Conservation (phyloP, 2,888 invertebrate species). For the Trissolcus japonicus region DNA sequence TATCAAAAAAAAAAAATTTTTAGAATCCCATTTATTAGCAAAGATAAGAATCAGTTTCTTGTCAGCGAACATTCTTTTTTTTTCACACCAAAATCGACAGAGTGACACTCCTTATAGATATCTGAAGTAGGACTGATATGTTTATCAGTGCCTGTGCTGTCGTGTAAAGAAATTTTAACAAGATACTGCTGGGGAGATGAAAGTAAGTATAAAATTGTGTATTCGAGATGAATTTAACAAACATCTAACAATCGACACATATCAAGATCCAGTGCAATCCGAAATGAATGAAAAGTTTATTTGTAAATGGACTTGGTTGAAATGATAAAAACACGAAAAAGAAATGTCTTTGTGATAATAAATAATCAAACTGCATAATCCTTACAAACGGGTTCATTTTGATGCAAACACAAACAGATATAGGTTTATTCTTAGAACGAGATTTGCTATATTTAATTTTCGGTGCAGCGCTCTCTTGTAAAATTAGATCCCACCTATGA, state of each 20-base stretch:
- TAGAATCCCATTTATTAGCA: neutral
- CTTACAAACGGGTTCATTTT: constrained; percentile 36
- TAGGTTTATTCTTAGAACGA: constrained; percentile 37
- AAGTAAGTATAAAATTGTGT: too few species aligned
- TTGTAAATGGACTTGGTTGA: constrained; percentile 1
- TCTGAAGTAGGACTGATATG: too few species aligned
- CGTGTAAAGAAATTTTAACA: too few species aligned
- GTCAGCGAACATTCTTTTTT: too few species aligned
- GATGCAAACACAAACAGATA: constrained; percentile 33
- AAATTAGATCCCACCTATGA: constrained; percentile 55
- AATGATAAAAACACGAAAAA: neutral
- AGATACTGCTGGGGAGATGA: too few species aligned
- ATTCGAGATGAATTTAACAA: too few species aligned
- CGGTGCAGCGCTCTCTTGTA: constrained; percentile 52
- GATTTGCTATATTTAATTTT: constrained; percentile 55
- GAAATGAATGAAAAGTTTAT: neutral
- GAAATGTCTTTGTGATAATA: constrained; percentile 29
- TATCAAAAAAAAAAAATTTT: neutral
- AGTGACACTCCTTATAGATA: too few species aligned
- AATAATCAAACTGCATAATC: constrained; percentile 44
- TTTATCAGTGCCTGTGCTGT: too few species aligned
- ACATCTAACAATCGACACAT: too few species aligned
- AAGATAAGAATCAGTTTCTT: neutral
- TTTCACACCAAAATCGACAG: too few species aligned
- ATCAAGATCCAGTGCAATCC: neutral